These are phyloP conservation scores for Anisognathus igniventris DNA, from an alignment of 2,797 vertebrate species.

Conservation along the genomic window DNA sequence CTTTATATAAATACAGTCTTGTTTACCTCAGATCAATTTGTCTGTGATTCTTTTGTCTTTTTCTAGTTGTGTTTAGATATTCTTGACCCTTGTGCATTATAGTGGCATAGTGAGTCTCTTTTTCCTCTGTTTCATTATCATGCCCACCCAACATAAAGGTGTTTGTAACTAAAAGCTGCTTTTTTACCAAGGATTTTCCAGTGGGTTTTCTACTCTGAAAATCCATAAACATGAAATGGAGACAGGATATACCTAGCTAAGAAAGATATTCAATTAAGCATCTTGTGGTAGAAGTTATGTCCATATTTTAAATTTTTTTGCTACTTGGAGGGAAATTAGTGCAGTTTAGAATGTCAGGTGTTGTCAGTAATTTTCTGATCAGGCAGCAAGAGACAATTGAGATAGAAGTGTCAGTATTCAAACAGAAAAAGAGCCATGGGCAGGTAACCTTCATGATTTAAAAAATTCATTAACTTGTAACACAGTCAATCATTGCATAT, in stretches of 20 bases:
- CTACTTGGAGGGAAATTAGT: neutral
- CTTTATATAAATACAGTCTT: slow-evolving; percentile 41
- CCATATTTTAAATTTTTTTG: neutral
- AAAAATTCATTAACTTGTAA: neutral
- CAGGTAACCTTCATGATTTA: neutral
- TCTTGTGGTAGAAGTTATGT: neutral
- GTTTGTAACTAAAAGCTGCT: slow-evolving; percentile 54
- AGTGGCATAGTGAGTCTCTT: slow-evolving; percentile 66
- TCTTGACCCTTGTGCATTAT: slow-evolving; percentile 60
- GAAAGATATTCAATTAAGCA: neutral
- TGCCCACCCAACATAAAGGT: slow-evolving; percentile 49
- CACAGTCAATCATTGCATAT: neutral
- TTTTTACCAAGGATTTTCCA: neutral
- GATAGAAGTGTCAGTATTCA: neutral
- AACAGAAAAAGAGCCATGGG: neutral
- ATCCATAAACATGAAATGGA: neutral
- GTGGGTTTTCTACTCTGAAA: neutral
- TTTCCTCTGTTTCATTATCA: slow-evolving; percentile 66
- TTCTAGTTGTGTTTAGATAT: slow-evolving; percentile 75
- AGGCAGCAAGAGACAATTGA: neutral
- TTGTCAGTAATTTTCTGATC: neutral
- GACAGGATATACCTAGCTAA: neutral
- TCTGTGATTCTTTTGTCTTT: slow-evolving; percentile 81
- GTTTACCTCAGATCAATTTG: slow-evolving; percentile 66
- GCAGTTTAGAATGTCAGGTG: neutral